These are phyloP conservation scores for Andrena trimmerana DNA, from an alignment of 2,888 invertebrate genomes.

Conservation along the genomic window DNA sequence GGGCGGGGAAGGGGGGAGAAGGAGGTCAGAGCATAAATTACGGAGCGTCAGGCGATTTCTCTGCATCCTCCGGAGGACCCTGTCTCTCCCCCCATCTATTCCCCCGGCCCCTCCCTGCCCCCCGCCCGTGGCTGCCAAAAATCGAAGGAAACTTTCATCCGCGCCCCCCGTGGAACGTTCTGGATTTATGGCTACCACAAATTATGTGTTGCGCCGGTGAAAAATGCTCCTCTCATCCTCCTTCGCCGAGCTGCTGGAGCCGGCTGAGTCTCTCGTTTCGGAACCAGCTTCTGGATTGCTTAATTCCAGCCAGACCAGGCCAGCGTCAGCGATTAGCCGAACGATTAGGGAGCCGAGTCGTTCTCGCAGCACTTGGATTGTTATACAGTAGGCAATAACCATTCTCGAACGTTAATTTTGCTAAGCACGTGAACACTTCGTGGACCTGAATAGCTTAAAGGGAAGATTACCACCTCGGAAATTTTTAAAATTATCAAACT, in stretches of 20 bases:
- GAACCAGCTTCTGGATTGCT: conserved; percentile 27
- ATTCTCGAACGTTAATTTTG: too few species aligned
- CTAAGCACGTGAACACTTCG: too few species aligned
- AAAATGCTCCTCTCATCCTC: conserved; percentile 32
- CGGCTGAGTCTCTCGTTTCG: neutral
- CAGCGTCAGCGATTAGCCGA: neutral
- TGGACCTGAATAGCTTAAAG: too few species aligned
- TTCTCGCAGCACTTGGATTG: conserved; percentile 1
- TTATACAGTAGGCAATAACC: conserved; percentile 1
- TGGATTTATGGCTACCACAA: conserved; percentile 65
- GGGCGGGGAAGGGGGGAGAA: conserved; percentile 24
- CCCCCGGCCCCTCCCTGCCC: neutral
- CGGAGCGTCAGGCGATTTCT: conserved; percentile 56
- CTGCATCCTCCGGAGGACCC: conserved; percentile 38
- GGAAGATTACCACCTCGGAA: too few species aligned
- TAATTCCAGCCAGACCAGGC: neutral
- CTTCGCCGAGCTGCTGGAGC: neutral
- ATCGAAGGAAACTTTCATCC: conserved; percentile 73
- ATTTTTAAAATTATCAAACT: too few species aligned
- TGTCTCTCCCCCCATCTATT: conserved; percentile 40
- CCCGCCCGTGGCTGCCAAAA: conserved; percentile 59
- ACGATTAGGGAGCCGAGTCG: neutral
- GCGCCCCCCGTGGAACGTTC: conserved; percentile 39
- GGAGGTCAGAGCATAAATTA: conserved; percentile 69
- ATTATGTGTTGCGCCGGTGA: conserved; percentile 56